phyloP scores from a whole-genome alignment of 2,113 vertebrate species.

The Strix uralensis region DNA sequence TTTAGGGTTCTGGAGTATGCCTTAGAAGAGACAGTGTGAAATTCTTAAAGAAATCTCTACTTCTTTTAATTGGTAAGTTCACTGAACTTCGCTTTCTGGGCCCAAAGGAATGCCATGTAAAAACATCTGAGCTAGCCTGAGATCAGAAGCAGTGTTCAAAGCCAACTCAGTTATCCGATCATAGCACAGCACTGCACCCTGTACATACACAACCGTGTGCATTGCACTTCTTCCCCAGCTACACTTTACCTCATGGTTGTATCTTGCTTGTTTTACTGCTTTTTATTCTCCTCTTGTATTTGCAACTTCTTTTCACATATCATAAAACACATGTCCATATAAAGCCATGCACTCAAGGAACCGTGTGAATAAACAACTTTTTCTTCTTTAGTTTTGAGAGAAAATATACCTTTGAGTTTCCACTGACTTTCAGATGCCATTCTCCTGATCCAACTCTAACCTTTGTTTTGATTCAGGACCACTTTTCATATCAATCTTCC shows the following conservation, averaged over 20 bases:
- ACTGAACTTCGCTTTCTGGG: neutral
- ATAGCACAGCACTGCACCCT: neutral
- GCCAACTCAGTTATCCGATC: neutral
- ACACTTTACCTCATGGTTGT: neutral
- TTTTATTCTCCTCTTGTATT: neutral
- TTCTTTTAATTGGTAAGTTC: neutral
- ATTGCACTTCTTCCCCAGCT: neutral
- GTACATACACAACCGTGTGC: accelerated
- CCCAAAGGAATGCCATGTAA: neutral
- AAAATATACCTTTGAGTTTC: neutral
- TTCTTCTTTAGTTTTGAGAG: neutral
- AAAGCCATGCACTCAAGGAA: neutral
- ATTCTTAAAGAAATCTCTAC: neutral
- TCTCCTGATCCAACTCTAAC: neutral
- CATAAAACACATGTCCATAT: neutral
- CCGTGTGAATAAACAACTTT: neutral
- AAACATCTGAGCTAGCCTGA: neutral
- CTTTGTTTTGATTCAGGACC: neutral
- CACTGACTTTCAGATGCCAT: neutral
- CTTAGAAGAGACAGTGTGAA: neutral
- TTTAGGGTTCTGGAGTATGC: neutral
- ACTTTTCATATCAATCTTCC: neutral
- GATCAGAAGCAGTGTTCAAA: neutral
- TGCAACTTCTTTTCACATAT: neutral
- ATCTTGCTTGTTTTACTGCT: neutral